Evolutionary conservation across 1,140 invertebrate species (phyloP).

Genomic region (Pomphorhynchus laevis): DNA sequence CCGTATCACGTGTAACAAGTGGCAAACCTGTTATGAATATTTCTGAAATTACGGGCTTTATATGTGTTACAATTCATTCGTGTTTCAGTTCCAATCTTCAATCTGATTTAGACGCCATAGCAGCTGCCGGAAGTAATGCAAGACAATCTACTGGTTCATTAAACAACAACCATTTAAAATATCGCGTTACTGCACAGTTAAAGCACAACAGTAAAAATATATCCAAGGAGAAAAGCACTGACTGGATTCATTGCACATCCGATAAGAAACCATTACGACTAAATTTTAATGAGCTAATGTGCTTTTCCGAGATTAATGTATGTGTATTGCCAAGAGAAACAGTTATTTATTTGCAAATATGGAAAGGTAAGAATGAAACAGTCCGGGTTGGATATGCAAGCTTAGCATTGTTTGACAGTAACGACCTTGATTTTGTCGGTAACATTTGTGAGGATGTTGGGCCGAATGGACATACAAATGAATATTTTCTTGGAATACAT

Average conservation of each 20-base stretch:
- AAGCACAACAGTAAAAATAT: too few relatives aligned
- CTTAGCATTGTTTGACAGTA: neutral
- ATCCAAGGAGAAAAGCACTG: neutral
- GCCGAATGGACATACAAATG: neutral
- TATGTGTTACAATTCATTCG: too few relatives aligned
- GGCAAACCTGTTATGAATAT: too few relatives aligned
- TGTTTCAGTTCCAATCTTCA: too few relatives aligned
- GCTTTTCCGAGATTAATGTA: neutral
- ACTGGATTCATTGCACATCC: neutral
- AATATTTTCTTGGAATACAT: neutral
- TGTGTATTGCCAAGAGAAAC: neutral
- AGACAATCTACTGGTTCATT: too few relatives aligned
- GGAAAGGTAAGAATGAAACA: neutral
- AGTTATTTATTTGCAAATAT: neutral
- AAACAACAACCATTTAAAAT: too few relatives aligned
- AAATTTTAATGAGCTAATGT: neutral
- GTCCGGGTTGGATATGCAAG: neutral
- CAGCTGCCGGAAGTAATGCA: too few relatives aligned
- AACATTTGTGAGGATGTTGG: neutral
- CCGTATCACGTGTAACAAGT: too few relatives aligned
- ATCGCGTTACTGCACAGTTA: too few relatives aligned
- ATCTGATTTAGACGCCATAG: too few relatives aligned
- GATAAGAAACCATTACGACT: neutral
- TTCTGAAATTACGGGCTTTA: too few relatives aligned
- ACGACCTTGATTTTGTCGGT: neutral